Percentiles rank a stretch among this genome's conserved stretches.
These are phyloP conservation scores for Psettodes erumei DNA, from an alignment of 2,113 vertebrate species.

Conservation along the genomic window DNA sequence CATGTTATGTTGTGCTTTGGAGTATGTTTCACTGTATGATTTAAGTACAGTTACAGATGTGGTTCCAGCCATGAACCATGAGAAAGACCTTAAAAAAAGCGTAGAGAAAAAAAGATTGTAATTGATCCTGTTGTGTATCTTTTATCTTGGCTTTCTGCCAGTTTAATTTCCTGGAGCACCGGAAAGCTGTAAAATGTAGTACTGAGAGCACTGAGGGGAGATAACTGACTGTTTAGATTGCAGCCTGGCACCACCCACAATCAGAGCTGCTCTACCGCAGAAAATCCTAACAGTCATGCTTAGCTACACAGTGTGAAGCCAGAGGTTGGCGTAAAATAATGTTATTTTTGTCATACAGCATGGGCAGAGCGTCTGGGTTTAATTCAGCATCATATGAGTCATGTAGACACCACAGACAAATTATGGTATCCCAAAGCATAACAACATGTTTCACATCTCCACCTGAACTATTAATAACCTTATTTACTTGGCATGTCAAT, in stretches of 20 bases:
- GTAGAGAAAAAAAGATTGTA: too few species aligned
- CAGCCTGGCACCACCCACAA: not conserved
- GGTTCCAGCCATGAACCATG: not conserved
- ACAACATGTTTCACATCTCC: not conserved
- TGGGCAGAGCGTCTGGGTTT: not conserved
- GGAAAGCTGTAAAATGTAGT: too few species aligned
- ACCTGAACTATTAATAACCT: not conserved
- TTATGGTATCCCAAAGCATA: not conserved
- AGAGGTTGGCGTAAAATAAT: not conserved
- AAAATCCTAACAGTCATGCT: conserved; percentile 20
- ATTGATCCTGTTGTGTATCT: too few species aligned
- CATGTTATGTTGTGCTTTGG: not conserved
- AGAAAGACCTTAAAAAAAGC: too few species aligned
- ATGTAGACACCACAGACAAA: not conserved
- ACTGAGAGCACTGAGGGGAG: too few species aligned
- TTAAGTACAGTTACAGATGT: not conserved
- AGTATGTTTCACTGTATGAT: not conserved
- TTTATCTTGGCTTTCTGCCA: not conserved
- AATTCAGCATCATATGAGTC: conserved; percentile 7
- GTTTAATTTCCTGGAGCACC: not conserved
- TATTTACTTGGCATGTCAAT: not conserved
- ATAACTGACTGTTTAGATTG: too few species aligned
- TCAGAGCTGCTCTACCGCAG: not conserved
- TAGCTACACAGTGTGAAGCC: not conserved
- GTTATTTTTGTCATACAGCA: not conserved